Evolutionary conservation across 2,113 vertebrate species (phyloP), one percentile per base, ranked within the genome.

Genomic region (Pituophis catenifer): DNA sequence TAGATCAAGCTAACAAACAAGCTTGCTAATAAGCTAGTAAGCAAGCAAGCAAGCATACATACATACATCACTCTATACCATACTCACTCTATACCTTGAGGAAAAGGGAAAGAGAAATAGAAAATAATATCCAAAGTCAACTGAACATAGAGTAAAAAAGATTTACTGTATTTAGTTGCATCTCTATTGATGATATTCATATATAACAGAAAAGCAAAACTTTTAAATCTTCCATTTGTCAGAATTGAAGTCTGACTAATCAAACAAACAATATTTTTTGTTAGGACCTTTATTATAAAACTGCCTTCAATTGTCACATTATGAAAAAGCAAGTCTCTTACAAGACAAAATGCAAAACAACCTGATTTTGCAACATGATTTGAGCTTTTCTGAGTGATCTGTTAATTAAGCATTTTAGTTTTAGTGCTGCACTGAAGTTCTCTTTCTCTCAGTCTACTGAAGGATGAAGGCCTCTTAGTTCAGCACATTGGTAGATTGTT

Each of bases 271-370:
- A 4, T 57, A 50, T 38, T 86, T 0, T 75, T 91, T 94, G 50
- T 54, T 81, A 53, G 48, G 57, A 59, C 24, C 92, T 93, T 26
- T 53, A 24, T 70, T 88, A 15, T 57, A 88, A 92, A 70, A 13
- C 2, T 65, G 10, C 1, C 6, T 81, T 86, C 59, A 91, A 54
- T 15, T 65, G 54, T 57, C 87, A 58, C 26, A 52, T 55, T 44
- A 5, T 87, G 54, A 59, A 90, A 70, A 3, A 17, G 3, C n/a
- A 65, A 90, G 57, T 10, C 13, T 1, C 2, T 89, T 75, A 70
- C 4, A 15, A n/a, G 19, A 3, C 9, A 15, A n/a, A 44, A 12
- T 23, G 48, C 81, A 91, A 75, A 88, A 55, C 5, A 89, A 89
- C 17, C 5, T 12, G 44, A 90, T 15, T 90, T 52, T 38, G 33